Conservation (phyloP, 1,140 invertebrate species). For the Hycleus cichorii region DNA sequence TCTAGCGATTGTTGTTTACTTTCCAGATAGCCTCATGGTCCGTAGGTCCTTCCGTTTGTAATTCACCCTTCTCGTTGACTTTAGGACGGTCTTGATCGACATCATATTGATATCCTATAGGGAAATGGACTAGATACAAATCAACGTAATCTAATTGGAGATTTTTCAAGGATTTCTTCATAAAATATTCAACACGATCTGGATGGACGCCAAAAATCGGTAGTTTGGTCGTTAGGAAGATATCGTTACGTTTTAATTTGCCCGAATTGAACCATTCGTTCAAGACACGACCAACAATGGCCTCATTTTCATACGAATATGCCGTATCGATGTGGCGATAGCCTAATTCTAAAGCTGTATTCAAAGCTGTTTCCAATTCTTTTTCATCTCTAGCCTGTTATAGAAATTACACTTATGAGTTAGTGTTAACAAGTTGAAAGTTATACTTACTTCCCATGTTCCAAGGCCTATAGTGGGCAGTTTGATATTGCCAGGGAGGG, state of each 20-base stretch:
- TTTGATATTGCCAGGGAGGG: slow-evolving; percentile 11
- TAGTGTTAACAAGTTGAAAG: not conserved
- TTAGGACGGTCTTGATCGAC: not conserved
- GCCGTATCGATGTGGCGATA: slow-evolving; percentile 67
- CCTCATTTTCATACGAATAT: slow-evolving; percentile 70
- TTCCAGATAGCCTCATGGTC: slow-evolving; percentile 64
- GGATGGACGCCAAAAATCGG: slow-evolving; percentile 45
- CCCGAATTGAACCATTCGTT: slow-evolving; percentile 65
- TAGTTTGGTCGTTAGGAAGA: slow-evolving; percentile 78
- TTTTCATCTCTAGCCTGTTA: slow-evolving; percentile 40
- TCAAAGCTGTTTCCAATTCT: slow-evolving; percentile 60
- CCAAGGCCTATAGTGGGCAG: slow-evolving; percentile 25
- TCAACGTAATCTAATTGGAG: slow-evolving; percentile 23
- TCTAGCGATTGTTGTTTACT: slow-evolving; percentile 41
- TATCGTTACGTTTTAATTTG: slow-evolving; percentile 61
- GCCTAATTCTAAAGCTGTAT: slow-evolving; percentile 54
- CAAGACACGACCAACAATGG: slow-evolving; percentile 64
- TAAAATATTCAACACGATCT: slow-evolving; percentile 28
- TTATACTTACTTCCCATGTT: slow-evolving; percentile 23
- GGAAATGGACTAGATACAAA: slow-evolving; percentile 24
- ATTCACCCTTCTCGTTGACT: slow-evolving; percentile 41
- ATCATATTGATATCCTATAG: slow-evolving; percentile 8
- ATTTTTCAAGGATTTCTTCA: slow-evolving; percentile 22
- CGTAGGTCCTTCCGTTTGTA: slow-evolving; percentile 55
- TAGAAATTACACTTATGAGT: not conserved